Evolutionary conservation across 2,888 invertebrate species (phyloP), one percentile per base, ranked within the genome.

Genomic region (Congeria kusceri): DNA sequence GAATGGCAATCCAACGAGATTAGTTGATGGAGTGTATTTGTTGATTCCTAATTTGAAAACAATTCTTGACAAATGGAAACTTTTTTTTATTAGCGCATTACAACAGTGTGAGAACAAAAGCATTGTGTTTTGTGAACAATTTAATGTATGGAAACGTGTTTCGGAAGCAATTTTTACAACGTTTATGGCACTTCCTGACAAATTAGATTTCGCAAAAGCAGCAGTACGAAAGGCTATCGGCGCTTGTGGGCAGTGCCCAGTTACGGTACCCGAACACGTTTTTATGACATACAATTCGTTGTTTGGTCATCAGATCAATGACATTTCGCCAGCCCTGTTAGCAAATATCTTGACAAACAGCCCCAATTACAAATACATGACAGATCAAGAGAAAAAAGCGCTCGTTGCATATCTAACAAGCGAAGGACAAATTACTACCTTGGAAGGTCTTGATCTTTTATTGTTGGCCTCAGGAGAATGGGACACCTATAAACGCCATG

Each of bases 381-480:
- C 20, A 4, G 7, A 29, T 32, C 15, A 56, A 15, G 65, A 73
- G 18, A 83, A 85, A 62, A 25, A 72, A 0, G 28, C 61, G 18
- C 64, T 85, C 1, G 47, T 83, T 13, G 18, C 28, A 20, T 85
- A 71, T 47, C 39, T 83, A 7, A 59, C 72, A 3, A 29, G 53
- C 20, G 68, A 68, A 5, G n/a, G 56, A 15, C n/a, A 65, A 13
- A 62, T 47, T 29, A 9, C 23, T 9, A 25, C 49, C 4, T 32
- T 83, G n/a, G 46, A 70, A 0, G 72, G 61, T 23, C 39, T 85
- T 11, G 65, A 76, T 23, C 72, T 85, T 13, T 28, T 85, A 2
- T 80, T 82, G 13, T 47, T 85, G 13, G 66, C 56, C n/a, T 68
- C 68, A 56, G 76, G 74, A 0, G n/a, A 47, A 3, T 83, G 70